A percentile compares a stretch with the other conserved stretches of the same genome.
Evolutionary conservation across 2,888 invertebrate species (phyloP).

Genomic region (Clepsis dumicolana): DNA sequence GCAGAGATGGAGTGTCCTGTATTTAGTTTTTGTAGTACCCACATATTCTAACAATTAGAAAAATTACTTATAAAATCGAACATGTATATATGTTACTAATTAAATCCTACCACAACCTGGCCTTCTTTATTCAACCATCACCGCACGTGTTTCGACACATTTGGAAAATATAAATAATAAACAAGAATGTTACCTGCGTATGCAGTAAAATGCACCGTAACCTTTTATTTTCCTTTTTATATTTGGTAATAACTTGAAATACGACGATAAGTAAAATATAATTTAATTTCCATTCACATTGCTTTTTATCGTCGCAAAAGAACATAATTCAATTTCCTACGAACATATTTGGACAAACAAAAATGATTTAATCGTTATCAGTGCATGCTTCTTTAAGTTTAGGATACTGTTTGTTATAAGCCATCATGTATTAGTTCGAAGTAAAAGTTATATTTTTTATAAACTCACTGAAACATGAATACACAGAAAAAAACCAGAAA

Average conservation of each 20-base stretch:
- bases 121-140: not conserved
- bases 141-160: not conserved
- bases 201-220: not conserved
- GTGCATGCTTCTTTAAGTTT: constrained; percentile 3
- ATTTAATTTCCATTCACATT: constrained; percentile 16
- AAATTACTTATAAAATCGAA: not conserved
- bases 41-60: not conserved
- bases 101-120: not conserved
- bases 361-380: constrained; percentile 3
- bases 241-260: constrained; percentile 37
- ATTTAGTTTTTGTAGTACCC: constrained; percentile 50
- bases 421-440: constrained; percentile 20
- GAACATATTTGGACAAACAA: constrained; percentile 20
- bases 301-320: constrained; percentile 25
- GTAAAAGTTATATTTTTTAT: too few relatives aligned
- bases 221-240: constrained; percentile 7
- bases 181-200: not conserved
- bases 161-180: not conserved
- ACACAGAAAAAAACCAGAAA: too few relatives aligned
- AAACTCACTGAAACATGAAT: too few relatives aligned
- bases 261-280: constrained; percentile 35
- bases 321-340: constrained; percentile 26
- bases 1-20: constrained; percentile 73
- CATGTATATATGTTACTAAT: not conserved
- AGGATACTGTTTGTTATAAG: constrained; percentile 16